Evolutionary conservation across 2,888 invertebrate species (phyloP).

Genomic region (Synanthedon formicaeformis): DNA sequence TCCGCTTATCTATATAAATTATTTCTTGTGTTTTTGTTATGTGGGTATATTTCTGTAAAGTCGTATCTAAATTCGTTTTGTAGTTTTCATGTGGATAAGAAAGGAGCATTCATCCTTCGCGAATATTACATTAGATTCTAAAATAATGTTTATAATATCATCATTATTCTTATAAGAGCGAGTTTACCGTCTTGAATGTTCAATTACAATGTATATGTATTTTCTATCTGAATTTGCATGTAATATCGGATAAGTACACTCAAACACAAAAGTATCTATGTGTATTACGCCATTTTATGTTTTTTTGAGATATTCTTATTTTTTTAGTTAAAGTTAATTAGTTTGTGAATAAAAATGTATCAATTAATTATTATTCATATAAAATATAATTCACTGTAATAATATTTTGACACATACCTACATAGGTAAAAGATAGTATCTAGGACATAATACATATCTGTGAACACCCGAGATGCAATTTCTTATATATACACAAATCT

Average conservation of each 20-base stretch:
- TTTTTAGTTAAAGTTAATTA: too few species aligned
- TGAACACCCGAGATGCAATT: too few species aligned
- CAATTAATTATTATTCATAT: too few species aligned
- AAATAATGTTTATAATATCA: background rate
- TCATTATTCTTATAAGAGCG: constrained; percentile 14
- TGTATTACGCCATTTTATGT: too few species aligned
- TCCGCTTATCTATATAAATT: background rate
- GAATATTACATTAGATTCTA: background rate
- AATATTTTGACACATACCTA: too few species aligned
- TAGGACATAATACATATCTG: too few species aligned
- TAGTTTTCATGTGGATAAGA: background rate
- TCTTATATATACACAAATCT: too few species aligned
- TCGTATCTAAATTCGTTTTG: background rate
- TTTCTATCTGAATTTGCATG: constrained; percentile 14
- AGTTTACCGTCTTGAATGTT: constrained; percentile 15
- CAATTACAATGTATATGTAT: constrained; percentile 16
- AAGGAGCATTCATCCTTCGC: background rate
- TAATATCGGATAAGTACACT: constrained; percentile 10
- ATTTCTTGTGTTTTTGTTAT: background rate
- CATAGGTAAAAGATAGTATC: too few species aligned
- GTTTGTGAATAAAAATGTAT: too few species aligned
- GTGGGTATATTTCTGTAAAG: background rate
- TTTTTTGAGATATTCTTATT: too few species aligned
- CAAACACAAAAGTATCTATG: constrained; percentile 3
- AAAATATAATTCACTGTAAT: too few species aligned